phyloP scores from a whole-genome alignment of 92 coral and sea anemone species.

The Epizoanthus ramosus region DNA sequence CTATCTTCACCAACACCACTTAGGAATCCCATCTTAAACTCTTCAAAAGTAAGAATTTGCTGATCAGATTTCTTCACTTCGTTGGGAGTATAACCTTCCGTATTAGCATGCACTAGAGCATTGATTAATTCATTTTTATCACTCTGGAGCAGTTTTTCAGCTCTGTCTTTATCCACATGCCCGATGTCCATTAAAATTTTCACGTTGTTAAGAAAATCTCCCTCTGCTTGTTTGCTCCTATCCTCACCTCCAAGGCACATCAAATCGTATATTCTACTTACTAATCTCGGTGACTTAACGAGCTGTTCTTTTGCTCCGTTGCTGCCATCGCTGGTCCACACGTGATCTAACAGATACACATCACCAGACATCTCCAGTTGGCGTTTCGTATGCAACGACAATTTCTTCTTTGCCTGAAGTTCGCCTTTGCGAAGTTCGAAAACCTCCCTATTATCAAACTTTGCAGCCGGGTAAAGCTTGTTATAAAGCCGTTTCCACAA shows the following conservation, averaged over 20 bases:
- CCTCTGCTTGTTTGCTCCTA: slow-evolving; percentile 16
- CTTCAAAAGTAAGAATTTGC: slow-evolving; percentile 61
- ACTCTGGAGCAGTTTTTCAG: slow-evolving; percentile 59
- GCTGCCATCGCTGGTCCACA: slow-evolving; percentile 82
- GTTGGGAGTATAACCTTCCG: slow-evolving; percentile 48
- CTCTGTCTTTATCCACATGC: slow-evolving; percentile 59
- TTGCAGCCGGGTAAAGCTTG: slow-evolving; percentile 60
- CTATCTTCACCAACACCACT: slow-evolving; percentile 67
- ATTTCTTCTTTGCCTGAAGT: slow-evolving; percentile 33
- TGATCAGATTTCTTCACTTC: slow-evolving; percentile 49
- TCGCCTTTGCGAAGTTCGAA: slow-evolving; percentile 67
- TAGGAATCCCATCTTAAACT: slow-evolving; percentile 79
- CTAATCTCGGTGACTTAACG: slow-evolving; percentile 62
- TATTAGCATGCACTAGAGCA: slow-evolving; percentile 69
- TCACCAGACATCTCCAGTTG: slow-evolving; percentile 62
- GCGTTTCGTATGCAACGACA: slow-evolving; percentile 62
- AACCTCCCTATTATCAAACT: slow-evolving; percentile 50
- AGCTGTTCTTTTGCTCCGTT: slow-evolving; percentile 64
- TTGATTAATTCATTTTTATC: slow-evolving; percentile 67
- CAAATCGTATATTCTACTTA: slow-evolving; percentile 62
- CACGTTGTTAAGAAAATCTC: slow-evolving; percentile 52
- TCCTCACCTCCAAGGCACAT: slow-evolving; percentile 57
- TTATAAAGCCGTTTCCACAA: slow-evolving; percentile 76
- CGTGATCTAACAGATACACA: slow-evolving; percentile 74
- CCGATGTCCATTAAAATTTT: slow-evolving; percentile 60